Conservation (phyloP, 2,113 vertebrate species). For the Donacobius atricapilla region DNA sequence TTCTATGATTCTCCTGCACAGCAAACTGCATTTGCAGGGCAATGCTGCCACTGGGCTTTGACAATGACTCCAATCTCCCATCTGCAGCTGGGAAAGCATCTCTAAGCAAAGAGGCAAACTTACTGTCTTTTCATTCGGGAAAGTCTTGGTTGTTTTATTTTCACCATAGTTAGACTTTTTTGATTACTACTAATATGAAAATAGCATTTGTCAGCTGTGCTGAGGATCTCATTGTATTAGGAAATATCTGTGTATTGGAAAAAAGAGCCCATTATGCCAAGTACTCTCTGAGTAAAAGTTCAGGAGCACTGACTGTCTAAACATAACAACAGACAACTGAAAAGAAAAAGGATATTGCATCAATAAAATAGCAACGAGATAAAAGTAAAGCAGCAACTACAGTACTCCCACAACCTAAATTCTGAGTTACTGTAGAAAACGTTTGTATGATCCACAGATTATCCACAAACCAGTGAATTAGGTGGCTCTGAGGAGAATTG, state of each 20-base stretch:
- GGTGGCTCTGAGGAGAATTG: background rate
- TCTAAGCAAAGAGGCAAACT: background rate
- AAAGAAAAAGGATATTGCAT: background rate
- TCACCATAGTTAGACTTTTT: background rate
- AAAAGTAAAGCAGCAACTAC: background rate
- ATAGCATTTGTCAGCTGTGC: background rate
- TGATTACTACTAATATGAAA: background rate
- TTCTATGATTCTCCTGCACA: background rate
- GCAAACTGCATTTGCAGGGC: background rate
- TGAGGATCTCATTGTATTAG: background rate
- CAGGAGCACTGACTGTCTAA: background rate
- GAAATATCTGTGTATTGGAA: background rate
- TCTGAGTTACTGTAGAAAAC: background rate
- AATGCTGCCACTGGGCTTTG: background rate
- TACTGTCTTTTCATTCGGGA: background rate
- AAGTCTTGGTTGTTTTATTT: background rate
- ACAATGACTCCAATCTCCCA: background rate
- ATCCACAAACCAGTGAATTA: background rate
- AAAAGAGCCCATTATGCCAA: background rate
- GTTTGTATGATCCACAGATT: background rate
- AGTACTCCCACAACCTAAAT: background rate
- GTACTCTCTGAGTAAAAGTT: background rate
- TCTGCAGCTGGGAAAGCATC: background rate
- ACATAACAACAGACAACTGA: background rate
- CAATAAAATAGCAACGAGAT: background rate